Conservation (phyloP, 2,113 vertebrate genomes). For the Aleadryas rufinucha region DNA sequence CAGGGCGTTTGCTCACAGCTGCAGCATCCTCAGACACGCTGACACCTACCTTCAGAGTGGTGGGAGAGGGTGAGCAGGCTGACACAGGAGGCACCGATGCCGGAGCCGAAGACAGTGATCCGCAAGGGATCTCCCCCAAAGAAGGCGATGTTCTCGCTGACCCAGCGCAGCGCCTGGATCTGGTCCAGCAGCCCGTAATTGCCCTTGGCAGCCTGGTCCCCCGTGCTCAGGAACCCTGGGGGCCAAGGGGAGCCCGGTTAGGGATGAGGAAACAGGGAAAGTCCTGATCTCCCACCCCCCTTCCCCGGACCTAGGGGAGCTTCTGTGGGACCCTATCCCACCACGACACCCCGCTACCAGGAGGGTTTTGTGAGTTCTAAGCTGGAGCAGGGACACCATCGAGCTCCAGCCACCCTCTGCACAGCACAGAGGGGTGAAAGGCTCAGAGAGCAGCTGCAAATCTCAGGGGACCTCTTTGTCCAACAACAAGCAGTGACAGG, state of each 20-base stretch:
- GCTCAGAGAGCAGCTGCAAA: neutral
- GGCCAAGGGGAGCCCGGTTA: neutral
- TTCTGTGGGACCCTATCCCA: neutral
- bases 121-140: constrained; percentile 96
- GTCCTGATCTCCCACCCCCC: neutral
- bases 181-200: constrained; percentile 98
- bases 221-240: constrained; percentile 94
- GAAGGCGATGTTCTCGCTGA: constrained; percentile 98
- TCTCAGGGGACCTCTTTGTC: neutral
- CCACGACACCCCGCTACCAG: neutral
- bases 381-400: neutral
- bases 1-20: rapidly evolving
- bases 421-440: neutral
- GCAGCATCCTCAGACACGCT: neutral
- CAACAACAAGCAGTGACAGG: neutral
- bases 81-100: constrained; percentile 96
- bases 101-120: constrained; percentile 96
- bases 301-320: neutral
- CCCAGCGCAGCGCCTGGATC: constrained; percentile 97
- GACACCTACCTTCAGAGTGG: constrained; percentile 93
- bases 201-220: constrained; percentile 98
- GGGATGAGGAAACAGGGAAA: neutral
- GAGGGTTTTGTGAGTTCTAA: neutral
- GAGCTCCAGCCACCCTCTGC: neutral
- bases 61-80: constrained; percentile 97